Percentiles rank a stretch among this genome's conserved stretches.
Evolutionary conservation across 2,888 invertebrate species (phyloP).

Genomic region (Diabrotica balteata): DNA sequence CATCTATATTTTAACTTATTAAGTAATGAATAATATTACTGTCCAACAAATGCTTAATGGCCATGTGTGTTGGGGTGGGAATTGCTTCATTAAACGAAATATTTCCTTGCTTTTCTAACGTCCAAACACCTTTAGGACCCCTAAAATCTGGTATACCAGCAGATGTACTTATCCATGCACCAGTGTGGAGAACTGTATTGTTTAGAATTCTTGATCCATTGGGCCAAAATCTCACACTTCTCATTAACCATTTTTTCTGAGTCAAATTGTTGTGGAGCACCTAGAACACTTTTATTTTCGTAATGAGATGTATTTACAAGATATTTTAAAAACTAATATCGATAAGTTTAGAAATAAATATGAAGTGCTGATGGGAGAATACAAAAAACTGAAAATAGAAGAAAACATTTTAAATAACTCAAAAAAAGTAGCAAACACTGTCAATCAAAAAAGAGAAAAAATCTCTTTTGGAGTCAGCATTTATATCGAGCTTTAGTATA

Average conservation of each 20-base stretch:
- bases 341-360: slow-evolving; percentile 70
- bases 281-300: too few relatives aligned
- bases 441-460: slow-evolving; percentile 33
- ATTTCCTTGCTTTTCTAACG: too few relatives aligned
- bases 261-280: slow-evolving; percentile 72
- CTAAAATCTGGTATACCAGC: slow-evolving; percentile 93
- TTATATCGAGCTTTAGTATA: not conserved
- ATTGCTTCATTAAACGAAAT: too few relatives aligned
- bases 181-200: slow-evolving; percentile 94
- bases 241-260: slow-evolving; percentile 71
- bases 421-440: slow-evolving; percentile 35
- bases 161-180: slow-evolving; percentile 93
- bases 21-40: too few relatives aligned
- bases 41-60: too few relatives aligned
- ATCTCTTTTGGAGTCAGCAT: slow-evolving; percentile 1
- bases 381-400: slow-evolving; percentile 48
- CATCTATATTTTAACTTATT: too few relatives aligned
- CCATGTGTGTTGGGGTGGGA: too few relatives aligned
- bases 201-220: slow-evolving; percentile 76
- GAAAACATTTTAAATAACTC: slow-evolving; percentile 33
- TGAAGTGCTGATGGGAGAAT: slow-evolving; percentile 61
- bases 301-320: too few relatives aligned
- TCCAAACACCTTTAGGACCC: too few relatives aligned
- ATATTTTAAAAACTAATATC: slow-evolving; percentile 69
- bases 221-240: slow-evolving; percentile 76